Evolutionary conservation across 2,888 invertebrate species (phyloP), one percentile per base, ranked within the genome.

Genomic region (Athripsodes cinereus): DNA sequence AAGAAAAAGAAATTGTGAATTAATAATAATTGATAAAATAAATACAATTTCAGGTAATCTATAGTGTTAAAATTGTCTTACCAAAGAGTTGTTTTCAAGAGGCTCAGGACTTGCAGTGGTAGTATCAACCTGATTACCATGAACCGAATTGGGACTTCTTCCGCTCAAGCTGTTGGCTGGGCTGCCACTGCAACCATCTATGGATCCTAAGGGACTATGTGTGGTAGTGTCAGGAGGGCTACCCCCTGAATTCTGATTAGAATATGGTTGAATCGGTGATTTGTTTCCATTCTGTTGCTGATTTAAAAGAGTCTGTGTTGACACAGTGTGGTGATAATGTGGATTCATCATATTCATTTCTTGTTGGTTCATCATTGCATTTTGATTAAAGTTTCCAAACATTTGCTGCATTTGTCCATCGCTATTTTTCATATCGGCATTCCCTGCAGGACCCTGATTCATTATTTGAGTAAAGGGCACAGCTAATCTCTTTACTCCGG

Each of bases 171-270:
- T 63, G 22, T 56, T 60, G 31, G 51, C 48, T 10, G 63, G 63
- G 49, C 63, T 63, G 10, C 57, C 52, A 46, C 66, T 66, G 31
- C 69, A 65, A 6, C 47, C 69, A 68, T 74, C 75, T 47, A 76
- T 72, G 2, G 84, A 80, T 57, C 86, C 87, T 58, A 85, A 76
- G 13, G 92, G 91, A 72, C 90, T 90, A 68, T 88, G 88, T 1
- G 92, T 92, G 0, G 92, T 92, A 0, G 92, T 92, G 68, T 92
- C 92, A 0, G 91, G 91, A 5, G 91, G 90, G 47, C 72, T 72
- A 60, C 71, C 67, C 19, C 72, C 71, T 8, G 70, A 68, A 44
- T 66, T 69, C 16, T 68, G 71, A n/a, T 62, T 61, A 19, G 67
- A 68, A 69, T 71, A 58, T 72, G 66, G 10, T 67, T 74, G 64